phyloP scores from a whole-genome alignment of 2,113 vertebrate species.

The Bujurquina vittata region DNA sequence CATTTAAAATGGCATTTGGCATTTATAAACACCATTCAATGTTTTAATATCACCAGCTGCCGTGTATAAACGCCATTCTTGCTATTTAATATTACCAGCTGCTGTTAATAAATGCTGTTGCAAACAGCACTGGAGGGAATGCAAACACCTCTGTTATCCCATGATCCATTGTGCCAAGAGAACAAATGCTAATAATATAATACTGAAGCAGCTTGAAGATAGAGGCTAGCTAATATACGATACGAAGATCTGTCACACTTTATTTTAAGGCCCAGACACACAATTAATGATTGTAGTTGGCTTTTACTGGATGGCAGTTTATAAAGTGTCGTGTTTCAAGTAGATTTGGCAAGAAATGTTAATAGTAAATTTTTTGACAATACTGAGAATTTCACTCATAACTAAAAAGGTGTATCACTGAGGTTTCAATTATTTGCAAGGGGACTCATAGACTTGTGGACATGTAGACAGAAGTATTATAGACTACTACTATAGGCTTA shows the following conservation, averaged over 20 bases:
- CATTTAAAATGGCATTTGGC: constrained; percentile 14
- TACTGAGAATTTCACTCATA: too few relatives aligned
- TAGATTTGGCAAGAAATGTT: not conserved
- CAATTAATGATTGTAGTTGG: not conserved
- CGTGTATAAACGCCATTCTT: constrained; percentile 4
- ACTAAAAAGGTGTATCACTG: not conserved
- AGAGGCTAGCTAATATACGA: not conserved
- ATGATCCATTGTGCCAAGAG: not conserved
- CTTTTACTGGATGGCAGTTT: not conserved
- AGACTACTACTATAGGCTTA: not conserved
- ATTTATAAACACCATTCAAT: constrained; percentile 10
- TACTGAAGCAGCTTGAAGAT: not conserved
- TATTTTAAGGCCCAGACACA: not conserved
- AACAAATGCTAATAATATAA: not conserved
- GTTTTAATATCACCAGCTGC: constrained; percentile 6
- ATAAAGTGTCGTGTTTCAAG: not conserved
- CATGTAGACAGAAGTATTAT: not conserved
- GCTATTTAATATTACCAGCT: constrained; percentile 6
- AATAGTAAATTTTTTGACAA: not conserved
- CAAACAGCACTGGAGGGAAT: not conserved
- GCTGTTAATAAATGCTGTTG: constrained; percentile 9
- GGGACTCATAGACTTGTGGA: too few relatives aligned
- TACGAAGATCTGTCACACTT: not conserved
- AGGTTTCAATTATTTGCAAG: too few relatives aligned
- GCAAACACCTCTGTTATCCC: not conserved